phyloP scores from a whole-genome alignment of 2,888 invertebrate genomes.

The Acanthopleura granulata region DNA sequence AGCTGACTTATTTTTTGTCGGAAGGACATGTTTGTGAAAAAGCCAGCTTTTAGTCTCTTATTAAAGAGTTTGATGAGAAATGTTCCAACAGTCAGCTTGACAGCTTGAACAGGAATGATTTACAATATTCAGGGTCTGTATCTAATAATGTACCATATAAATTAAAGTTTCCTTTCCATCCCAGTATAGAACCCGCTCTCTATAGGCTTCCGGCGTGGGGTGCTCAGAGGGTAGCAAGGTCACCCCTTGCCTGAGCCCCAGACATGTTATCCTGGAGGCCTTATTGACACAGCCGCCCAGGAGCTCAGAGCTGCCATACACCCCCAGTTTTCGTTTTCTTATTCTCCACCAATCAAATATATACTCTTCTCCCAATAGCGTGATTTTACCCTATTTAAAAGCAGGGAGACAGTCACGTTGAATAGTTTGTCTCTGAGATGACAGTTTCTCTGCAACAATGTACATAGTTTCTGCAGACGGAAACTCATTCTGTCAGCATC shows the following conservation, averaged over 20 bases:
- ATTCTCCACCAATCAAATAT: slow-evolving; percentile 1
- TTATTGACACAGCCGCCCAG: background rate
- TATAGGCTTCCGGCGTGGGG: background rate
- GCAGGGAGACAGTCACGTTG: background rate
- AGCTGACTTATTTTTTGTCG: too few relatives aligned
- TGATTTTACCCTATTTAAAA: background rate
- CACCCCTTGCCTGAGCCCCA: background rate
- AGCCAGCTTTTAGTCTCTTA: too few relatives aligned
- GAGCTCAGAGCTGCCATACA: background rate
- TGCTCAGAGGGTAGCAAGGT: background rate
- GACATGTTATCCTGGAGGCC: background rate
- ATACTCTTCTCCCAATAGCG: background rate
- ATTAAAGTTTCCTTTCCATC: too few relatives aligned
- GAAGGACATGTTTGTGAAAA: too few relatives aligned
- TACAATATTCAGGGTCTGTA: too few relatives aligned
- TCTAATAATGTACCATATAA: too few relatives aligned
- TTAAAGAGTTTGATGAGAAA: too few relatives aligned
- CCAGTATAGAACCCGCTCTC: too few relatives aligned
- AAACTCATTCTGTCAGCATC: background rate
- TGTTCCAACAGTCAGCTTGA: too few relatives aligned
- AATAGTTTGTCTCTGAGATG: background rate
- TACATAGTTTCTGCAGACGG: background rate
- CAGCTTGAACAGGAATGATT: too few relatives aligned
- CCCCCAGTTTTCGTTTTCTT: background rate
- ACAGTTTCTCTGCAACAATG: background rate